Conservation (phyloP, 2,888 invertebrate species). For the Tetranychus piercei region DNA sequence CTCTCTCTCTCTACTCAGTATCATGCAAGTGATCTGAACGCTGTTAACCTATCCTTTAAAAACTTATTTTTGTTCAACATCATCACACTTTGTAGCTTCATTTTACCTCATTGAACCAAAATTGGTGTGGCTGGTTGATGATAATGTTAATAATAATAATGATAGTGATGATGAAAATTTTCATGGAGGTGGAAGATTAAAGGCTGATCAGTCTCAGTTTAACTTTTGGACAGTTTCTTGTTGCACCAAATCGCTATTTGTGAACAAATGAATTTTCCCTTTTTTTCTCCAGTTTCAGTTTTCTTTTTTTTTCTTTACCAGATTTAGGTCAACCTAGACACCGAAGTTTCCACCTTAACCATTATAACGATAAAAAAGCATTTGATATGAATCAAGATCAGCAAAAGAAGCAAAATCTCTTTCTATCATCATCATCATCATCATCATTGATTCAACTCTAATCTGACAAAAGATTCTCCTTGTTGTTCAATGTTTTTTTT, state of each 20-base stretch:
- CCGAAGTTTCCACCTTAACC: background rate
- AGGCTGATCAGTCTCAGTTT: background rate
- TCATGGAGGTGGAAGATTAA: background rate
- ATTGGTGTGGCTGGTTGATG: background rate
- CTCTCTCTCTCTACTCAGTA: conserved; percentile 1
- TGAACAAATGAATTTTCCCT: background rate
- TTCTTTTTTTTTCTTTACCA: background rate
- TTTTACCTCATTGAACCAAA: conserved; percentile 3
- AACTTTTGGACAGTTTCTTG: background rate
- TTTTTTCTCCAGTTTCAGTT: too few relatives aligned
- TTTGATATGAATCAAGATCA: background rate
- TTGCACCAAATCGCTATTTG: background rate
- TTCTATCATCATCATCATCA: background rate
- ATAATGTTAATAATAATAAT: background rate
- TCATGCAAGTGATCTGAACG: background rate
- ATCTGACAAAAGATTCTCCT: background rate
- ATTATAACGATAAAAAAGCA: background rate
- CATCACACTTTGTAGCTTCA: background rate
- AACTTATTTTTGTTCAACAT: background rate
- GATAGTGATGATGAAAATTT: background rate
- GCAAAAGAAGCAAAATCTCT: background rate
- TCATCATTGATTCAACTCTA: background rate
- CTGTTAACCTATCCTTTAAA: background rate
- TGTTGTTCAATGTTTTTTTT: background rate
- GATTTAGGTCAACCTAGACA: conserved; percentile 4